These are phyloP conservation scores for Eledona agricola DNA, from an alignment of 2,888 invertebrate species.

Conservation along the genomic window DNA sequence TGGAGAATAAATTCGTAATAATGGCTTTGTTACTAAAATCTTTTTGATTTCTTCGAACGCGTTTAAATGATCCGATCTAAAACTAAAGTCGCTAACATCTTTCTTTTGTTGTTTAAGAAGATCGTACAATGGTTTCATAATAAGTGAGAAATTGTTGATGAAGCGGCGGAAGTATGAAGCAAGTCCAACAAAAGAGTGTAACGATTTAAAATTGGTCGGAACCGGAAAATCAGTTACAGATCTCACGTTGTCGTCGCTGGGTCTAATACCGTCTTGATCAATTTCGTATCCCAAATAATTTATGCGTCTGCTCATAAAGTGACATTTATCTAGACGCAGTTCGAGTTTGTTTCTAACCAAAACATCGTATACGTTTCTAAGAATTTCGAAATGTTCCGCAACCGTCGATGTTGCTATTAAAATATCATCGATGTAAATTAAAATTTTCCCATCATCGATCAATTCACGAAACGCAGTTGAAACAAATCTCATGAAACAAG, in stretches of 20 bases:
- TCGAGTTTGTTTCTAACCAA: constrained; percentile 15
- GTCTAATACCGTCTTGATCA: constrained; percentile 17
- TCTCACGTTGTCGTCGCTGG: constrained; percentile 13
- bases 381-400: constrained; percentile 33
- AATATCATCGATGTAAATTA: constrained; percentile 40
- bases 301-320: constrained; percentile 21
- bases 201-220: constrained; percentile 21
- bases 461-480: constrained; percentile 32
- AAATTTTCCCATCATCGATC: constrained; percentile 17
- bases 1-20: constrained; percentile 44
- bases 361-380: constrained; percentile 20
- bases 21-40: constrained; percentile 14
- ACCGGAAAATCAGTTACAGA: constrained; percentile 22
- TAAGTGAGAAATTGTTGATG: constrained; percentile 11
- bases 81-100: too few species aligned
- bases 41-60: constrained; percentile 33
- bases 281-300: constrained; percentile 29
- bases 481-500: constrained; percentile 39
- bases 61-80: too few species aligned
- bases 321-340: constrained; percentile 33
- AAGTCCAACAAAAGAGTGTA: constrained; percentile 29
- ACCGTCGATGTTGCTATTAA: constrained; percentile 32
- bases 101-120: constrained; percentile 43
- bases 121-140: constrained; percentile 16
- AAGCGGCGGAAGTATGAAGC: constrained; percentile 27